phyloP scores from a whole-genome alignment of 2,888 invertebrate genomes.

The Caenorhabditis afra region DNA sequence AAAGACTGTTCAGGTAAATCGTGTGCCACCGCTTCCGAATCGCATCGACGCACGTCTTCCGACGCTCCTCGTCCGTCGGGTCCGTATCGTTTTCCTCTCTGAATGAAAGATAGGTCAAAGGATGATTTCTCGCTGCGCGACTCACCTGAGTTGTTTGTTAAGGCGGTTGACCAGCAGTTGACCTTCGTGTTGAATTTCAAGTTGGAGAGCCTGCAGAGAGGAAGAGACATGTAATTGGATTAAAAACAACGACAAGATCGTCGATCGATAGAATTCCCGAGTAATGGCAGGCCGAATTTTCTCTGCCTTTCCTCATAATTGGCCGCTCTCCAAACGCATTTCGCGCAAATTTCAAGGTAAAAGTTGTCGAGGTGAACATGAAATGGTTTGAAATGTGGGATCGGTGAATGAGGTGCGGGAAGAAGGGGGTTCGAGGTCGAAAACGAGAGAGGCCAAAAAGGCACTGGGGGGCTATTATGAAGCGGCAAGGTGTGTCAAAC shows the following conservation, averaged over 20 bases:
- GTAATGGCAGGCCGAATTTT: conserved; percentile 11
- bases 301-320: conserved; percentile 19
- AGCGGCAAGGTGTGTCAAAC: too few relatives aligned
- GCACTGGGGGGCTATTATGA: too few relatives aligned
- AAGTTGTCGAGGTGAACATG: conserved; percentile 52
- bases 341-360: conserved; percentile 58
- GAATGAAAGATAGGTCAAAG: neutral
- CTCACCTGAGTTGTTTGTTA: conserved; percentile 59
- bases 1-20: conserved; percentile 66
- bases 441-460: too few relatives aligned
- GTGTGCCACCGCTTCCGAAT: conserved; percentile 69
- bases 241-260: conserved; percentile 7
- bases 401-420: conserved; percentile 1
- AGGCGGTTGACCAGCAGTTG: conserved; percentile 65
- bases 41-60: conserved; percentile 61
- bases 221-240: conserved; percentile 37
- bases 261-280: conserved; percentile 24
- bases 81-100: conserved; percentile 51
- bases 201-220: conserved; percentile 69
- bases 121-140: neutral
- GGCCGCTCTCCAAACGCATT: conserved; percentile 21
- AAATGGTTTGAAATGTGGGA: conserved; percentile 51
- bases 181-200: conserved; percentile 74
- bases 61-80: conserved; percentile 40
- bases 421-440: conserved; percentile 10